A percentile compares a stretch with the other conserved stretches of the same genome.
Conservation (phyloP, 1,140 invertebrate species). For the Drosophila nigrodunni region DNA sequence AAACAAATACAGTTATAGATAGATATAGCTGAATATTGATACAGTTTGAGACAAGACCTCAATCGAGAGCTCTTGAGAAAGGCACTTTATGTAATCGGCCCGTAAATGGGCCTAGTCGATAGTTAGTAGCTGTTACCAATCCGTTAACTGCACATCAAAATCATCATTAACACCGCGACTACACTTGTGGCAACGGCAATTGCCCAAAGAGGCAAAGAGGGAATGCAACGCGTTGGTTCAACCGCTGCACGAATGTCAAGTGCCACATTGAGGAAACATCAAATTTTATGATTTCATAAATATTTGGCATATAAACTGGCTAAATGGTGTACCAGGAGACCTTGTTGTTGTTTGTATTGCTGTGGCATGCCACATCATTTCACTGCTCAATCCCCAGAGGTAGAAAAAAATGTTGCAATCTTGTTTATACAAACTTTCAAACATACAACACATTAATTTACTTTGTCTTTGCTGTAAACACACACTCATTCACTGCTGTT, state of each 20-base stretch:
- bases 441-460: conserved; percentile 76
- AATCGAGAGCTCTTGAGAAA: conserved; percentile 7
- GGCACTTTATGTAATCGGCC: conserved; percentile 74
- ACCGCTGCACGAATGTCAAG: conserved; percentile 64
- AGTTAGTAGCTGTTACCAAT: conserved; percentile 63
- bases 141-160: conserved; percentile 82
- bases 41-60: not conserved
- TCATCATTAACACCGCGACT: conserved; percentile 76
- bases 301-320: conserved; percentile 59
- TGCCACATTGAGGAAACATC: conserved; percentile 75
- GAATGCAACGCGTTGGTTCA: not conserved
- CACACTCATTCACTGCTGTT: conserved; percentile 26
- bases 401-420: conserved; percentile 39
- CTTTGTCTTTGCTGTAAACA: conserved; percentile 77
- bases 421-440: conserved; percentile 76
- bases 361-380: conserved; percentile 29
- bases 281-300: conserved; percentile 85
- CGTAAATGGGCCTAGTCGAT: conserved; percentile 40
- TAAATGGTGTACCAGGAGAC: not conserved
- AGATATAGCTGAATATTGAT: too few relatives aligned
- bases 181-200: conserved; percentile 8
- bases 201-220: conserved; percentile 11
- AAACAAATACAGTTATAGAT: conserved; percentile 47
- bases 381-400: conserved; percentile 11
- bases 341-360: not conserved